Conservation (phyloP, 2,888 invertebrate species). For the Tyria jacobaeae region DNA sequence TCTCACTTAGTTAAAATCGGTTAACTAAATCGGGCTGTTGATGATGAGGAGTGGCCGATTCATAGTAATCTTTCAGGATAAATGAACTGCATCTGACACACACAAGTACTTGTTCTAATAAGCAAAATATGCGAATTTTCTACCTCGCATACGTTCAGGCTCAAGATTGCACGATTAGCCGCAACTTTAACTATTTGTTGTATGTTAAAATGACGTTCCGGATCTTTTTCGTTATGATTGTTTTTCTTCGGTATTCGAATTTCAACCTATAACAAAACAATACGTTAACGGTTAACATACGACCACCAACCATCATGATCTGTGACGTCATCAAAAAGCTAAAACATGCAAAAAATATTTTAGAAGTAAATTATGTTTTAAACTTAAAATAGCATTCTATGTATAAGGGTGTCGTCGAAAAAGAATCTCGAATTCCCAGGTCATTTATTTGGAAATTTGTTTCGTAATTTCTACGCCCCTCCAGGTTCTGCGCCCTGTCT, state of each 20-base stretch:
- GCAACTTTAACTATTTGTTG: conserved; percentile 19
- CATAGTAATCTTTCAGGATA: conserved; percentile 22
- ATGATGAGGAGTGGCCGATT: neutral
- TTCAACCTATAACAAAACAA: conserved; percentile 26
- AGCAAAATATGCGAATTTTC: conserved; percentile 32
- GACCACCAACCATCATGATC: neutral
- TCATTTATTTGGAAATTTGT: too few relatives aligned
- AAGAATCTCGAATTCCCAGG: neutral
- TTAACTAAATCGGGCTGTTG: neutral
- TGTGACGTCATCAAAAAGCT: neutral
- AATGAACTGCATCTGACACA: conserved; percentile 38
- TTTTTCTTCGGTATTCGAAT: conserved; percentile 16
- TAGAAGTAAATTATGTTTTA: too few relatives aligned
- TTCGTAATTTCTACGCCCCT: too few relatives aligned
- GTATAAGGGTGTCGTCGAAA: too few relatives aligned
- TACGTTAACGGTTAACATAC: neutral
- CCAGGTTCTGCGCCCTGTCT: too few relatives aligned
- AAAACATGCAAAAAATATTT: neutral
- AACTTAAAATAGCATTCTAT: too few relatives aligned
- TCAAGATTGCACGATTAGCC: conserved; percentile 23
- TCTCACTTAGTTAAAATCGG: too few relatives aligned
- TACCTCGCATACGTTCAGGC: conserved; percentile 44
- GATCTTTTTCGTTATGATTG: neutral
- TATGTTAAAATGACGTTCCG: conserved; percentile 13
- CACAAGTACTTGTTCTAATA: conserved; percentile 26